These are phyloP conservation scores for Sebastes diploproa DNA, from an alignment of 2,797 vertebrate species.

Conservation along the genomic window DNA sequence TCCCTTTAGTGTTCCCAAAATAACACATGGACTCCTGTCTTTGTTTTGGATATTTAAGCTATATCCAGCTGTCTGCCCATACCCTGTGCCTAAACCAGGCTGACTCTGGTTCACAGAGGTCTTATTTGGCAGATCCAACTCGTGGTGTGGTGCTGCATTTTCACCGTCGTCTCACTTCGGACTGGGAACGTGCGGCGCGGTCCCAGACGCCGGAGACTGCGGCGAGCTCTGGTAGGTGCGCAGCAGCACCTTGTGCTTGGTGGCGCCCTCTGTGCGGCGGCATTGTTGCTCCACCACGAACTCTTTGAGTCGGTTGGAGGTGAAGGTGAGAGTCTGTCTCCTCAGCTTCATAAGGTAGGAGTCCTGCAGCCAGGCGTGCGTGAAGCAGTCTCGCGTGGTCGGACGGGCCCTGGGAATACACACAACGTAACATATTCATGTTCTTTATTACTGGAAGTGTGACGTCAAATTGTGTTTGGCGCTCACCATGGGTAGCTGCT, in stretches of 20 bases:
- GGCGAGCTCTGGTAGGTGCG: conserved; percentile 88
- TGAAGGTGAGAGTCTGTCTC: conserved; percentile 95
- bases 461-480: background rate
- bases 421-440: background rate
- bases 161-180: conserved; percentile 67
- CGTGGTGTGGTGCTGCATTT: background rate
- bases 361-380: conserved; percentile 95
- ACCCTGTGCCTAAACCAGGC: background rate
- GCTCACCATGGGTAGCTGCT: conserved; percentile 93
- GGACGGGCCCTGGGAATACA: conserved; percentile 87
- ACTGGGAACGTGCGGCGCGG: conserved; percentile 51
- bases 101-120: conserved; percentile 14
- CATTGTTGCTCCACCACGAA: conserved; percentile 91
- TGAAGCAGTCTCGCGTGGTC: conserved; percentile 90
- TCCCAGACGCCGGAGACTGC: conserved; percentile 62
- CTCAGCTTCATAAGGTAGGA: conserved; percentile 96
- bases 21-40: background rate
- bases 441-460: background rate
- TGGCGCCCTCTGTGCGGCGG: conserved; percentile 84
- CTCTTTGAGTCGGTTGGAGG: conserved; percentile 92
- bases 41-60: conserved; percentile 1
- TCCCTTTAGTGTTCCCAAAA: background rate
- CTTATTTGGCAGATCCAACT: background rate
- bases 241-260: conserved; percentile 95
- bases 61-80: conserved; percentile 3